Conservation (phyloP, 1,140 invertebrate species). For the Drosophila kikkawai region DNA sequence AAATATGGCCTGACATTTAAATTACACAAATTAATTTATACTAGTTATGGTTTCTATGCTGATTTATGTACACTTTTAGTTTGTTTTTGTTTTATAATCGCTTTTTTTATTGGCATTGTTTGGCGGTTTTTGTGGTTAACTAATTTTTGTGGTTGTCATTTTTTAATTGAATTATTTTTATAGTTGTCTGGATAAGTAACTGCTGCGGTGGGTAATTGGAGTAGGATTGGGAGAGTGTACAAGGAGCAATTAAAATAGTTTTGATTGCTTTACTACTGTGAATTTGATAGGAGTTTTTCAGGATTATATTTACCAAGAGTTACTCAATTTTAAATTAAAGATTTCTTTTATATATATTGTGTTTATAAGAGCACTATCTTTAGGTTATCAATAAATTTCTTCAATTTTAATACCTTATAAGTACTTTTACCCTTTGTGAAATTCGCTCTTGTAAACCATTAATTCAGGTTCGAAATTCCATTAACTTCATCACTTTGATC, state of each 20-base stretch:
- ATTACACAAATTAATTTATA: constrained; percentile 79
- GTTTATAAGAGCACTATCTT: background rate
- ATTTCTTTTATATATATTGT: background rate
- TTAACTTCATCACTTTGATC: constrained; percentile 42
- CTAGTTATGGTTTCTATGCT: constrained; percentile 52
- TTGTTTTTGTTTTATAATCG: constrained; percentile 18
- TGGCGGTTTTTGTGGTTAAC: constrained; percentile 58
- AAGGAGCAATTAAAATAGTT: constrained; percentile 16
- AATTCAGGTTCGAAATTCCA: constrained; percentile 32
- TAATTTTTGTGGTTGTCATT: constrained; percentile 69
- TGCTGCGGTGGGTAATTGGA: constrained; percentile 8
- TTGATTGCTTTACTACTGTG: background rate
- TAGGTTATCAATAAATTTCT: background rate
- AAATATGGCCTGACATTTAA: constrained; percentile 61
- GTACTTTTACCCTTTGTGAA: background rate
- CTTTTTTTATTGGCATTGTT: constrained; percentile 12
- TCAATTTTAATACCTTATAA: background rate
- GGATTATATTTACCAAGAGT: background rate
- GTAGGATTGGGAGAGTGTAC: background rate
- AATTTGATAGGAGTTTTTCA: background rate
- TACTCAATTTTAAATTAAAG: background rate
- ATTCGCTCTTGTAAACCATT: background rate
- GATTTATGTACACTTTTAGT: constrained; percentile 41
- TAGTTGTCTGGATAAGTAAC: constrained; percentile 25
- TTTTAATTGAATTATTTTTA: constrained; percentile 61